A percentile compares a stretch with the other conserved stretches of the same genome.
Evolutionary conservation across 2,888 invertebrate species (phyloP).

Genomic region (Empis livida): DNA sequence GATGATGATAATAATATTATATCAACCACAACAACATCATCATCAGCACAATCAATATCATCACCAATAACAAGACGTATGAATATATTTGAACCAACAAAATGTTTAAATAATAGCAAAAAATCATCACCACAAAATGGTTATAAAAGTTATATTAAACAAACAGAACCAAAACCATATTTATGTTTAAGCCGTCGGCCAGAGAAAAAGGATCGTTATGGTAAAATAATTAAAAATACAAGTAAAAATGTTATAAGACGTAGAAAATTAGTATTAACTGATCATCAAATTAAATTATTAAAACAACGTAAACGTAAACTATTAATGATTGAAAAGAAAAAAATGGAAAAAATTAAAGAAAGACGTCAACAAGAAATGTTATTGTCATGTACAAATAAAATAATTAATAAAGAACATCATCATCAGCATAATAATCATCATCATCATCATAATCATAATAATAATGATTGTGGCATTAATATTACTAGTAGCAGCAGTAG

Average conservation of each 20-base stretch:
- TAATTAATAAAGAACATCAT: no score
- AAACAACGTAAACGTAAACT: constrained; percentile 22
- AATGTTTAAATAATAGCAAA: constrained; percentile 2
- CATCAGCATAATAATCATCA: no score
- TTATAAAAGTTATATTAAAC: constrained; percentile 35
- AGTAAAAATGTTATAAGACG: constrained; percentile 19
- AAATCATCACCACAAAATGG: constrained; percentile 32
- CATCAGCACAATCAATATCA: neutral
- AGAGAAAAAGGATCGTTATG: constrained; percentile 24
- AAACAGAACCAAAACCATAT: constrained; percentile 32
- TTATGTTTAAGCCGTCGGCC: constrained; percentile 29
- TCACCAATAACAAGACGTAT: neutral
- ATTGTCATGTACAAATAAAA: neutral
- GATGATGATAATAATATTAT: neutral
- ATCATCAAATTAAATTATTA: constrained; percentile 27
- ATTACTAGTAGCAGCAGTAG: neutral
- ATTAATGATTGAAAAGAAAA: constrained; percentile 17
- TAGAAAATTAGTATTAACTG: constrained; percentile 28
- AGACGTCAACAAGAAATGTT: constrained; percentile 4
- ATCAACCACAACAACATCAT: neutral
- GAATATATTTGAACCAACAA: neutral
- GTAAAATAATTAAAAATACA: constrained; percentile 18
- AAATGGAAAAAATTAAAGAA: constrained; percentile 5
- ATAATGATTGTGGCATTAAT: neutral
- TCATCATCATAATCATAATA: neutral